Evolutionary conservation across 2,797 vertebrate genomes (phyloP).

Genomic region (Intellagama lesueurii): DNA sequence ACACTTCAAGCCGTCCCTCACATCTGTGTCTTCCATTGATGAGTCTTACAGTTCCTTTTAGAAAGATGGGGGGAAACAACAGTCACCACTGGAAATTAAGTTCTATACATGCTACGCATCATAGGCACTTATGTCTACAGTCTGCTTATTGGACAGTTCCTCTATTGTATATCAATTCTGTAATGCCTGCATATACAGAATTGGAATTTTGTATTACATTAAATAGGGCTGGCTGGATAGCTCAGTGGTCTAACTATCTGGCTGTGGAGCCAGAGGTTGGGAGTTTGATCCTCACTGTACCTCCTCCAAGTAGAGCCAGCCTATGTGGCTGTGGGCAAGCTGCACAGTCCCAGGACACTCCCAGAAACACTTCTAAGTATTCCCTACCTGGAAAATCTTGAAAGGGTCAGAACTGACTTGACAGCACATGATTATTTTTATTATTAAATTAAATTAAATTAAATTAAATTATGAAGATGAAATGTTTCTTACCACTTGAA

Average conservation of each 20-base stretch:
- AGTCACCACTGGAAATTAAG: neutral
- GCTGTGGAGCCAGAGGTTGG: too few relatives aligned
- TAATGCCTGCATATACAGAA: neutral
- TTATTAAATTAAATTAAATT: too few relatives aligned
- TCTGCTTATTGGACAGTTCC: neutral
- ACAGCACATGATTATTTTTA: too few relatives aligned
- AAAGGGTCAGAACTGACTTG: too few relatives aligned
- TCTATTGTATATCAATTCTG: neutral
- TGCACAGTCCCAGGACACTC: too few relatives aligned
- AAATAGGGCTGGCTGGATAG: too few relatives aligned
- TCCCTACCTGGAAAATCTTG: too few relatives aligned
- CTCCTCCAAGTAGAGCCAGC: too few relatives aligned
- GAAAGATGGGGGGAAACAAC: neutral
- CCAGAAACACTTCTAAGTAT: too few relatives aligned
- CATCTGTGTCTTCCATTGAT: conserved; percentile 63
- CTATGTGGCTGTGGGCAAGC: too few relatives aligned
- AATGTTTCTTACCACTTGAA: neutral
- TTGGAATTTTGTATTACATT: neutral
- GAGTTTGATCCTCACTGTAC: too few relatives aligned
- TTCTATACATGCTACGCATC: neutral
- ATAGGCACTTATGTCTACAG: neutral
- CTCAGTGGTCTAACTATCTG: too few relatives aligned
- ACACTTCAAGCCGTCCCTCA: conserved; percentile 60
- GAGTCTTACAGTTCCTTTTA: neutral
- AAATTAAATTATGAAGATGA: neutral